Percentiles rank a stretch among this genome's conserved stretches.
These are phyloP conservation scores for Sarcophaga caerulescens DNA, from an alignment of 2,888 invertebrate species.

Conservation along the genomic window DNA sequence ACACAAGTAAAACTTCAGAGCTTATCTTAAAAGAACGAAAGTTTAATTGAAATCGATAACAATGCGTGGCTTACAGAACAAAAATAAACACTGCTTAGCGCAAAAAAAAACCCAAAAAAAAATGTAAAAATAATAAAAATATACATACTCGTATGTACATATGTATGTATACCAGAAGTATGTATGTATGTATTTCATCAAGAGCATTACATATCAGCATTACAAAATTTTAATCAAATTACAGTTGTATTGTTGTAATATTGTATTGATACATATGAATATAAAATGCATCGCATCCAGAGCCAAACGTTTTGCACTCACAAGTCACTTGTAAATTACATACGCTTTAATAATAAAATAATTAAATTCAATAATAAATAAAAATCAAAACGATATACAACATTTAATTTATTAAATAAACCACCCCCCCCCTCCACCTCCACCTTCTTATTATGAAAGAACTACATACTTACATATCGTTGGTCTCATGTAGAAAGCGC, in stretches of 20 bases:
- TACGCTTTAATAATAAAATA: constrained; percentile 39
- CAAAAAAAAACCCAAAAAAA: neutral
- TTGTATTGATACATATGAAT: neutral
- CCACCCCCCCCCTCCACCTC: too few species aligned
- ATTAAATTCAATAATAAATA: neutral
- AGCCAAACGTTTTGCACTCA: constrained; percentile 43
- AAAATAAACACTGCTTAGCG: constrained; percentile 22
- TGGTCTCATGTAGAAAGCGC: too few species aligned
- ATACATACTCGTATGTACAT: too few species aligned
- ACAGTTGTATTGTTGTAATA: neutral
- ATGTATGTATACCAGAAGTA: too few species aligned
- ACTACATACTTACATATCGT: too few species aligned
- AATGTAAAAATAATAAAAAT: neutral
- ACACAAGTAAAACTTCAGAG: constrained; percentile 50
- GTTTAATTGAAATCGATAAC: constrained; percentile 30
- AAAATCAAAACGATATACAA: too few species aligned
- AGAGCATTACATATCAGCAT: neutral
- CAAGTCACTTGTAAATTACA: constrained; percentile 58
- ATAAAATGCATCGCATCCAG: constrained; percentile 39
- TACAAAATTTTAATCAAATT: neutral
- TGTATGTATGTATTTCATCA: too few species aligned
- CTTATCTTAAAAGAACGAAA: constrained; percentile 27
- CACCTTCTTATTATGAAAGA: too few species aligned
- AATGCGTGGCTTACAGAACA: constrained; percentile 59
- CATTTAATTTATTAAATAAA: too few species aligned